Conservation (phyloP, 2,113 vertebrate species). For the Tauraco erythrolophus region DNA sequence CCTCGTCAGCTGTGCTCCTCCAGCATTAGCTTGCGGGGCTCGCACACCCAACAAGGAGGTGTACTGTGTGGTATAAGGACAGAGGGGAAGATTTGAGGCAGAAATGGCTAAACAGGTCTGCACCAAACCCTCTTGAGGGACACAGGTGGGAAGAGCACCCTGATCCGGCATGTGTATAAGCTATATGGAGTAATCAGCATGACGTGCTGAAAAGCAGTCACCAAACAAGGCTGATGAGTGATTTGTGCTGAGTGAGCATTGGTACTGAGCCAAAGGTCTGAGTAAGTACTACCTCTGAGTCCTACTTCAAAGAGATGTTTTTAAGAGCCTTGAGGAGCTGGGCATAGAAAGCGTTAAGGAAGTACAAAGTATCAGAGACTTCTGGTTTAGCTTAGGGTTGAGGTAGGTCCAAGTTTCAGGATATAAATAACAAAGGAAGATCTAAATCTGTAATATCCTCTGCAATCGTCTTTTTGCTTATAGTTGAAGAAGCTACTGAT, state of each 20-base stretch:
- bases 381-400: neutral
- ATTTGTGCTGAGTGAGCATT: neutral
- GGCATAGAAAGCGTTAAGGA: neutral
- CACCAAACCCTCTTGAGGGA: neutral
- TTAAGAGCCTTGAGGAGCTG: neutral
- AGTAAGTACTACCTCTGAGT: neutral
- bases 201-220: neutral
- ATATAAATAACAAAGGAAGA: neutral
- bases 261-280: neutral
- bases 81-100: neutral
- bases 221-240: neutral
- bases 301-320: neutral
- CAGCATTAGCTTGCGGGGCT: neutral
- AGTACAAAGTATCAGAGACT: neutral
- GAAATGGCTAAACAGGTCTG: neutral
- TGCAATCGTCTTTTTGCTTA: neutral
- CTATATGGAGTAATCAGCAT: neutral
- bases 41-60: neutral
- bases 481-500: neutral
- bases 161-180: neutral
- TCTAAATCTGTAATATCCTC: neutral
- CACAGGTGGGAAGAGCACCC: neutral
- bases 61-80: accelerated
- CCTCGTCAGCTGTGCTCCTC: neutral
- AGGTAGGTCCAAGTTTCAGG: neutral